These are phyloP conservation scores for Lycocorax pyrrhopterus DNA, from an alignment of 2,113 vertebrate genomes.

Conservation along the genomic window DNA sequence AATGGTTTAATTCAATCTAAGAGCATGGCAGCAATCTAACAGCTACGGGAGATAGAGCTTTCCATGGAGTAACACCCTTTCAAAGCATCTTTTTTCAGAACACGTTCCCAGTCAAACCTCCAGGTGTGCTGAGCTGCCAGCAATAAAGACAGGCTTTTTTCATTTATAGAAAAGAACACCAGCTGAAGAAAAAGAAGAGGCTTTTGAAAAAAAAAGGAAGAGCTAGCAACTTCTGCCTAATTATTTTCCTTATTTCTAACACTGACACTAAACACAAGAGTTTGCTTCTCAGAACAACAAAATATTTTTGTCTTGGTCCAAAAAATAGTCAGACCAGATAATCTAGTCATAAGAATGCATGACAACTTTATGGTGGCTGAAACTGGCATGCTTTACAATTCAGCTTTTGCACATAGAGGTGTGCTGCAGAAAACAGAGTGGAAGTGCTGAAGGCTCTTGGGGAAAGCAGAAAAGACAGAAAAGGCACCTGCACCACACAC, in stretches of 20 bases:
- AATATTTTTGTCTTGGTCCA: neutral
- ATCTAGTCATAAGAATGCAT: neutral
- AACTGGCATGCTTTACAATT: neutral
- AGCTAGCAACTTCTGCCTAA: neutral
- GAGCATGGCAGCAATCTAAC: neutral
- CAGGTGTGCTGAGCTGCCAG: neutral
- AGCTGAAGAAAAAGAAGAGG: neutral
- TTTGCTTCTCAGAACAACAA: neutral
- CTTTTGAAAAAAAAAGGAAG: neutral
- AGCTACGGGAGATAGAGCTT: neutral
- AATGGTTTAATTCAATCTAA: neutral
- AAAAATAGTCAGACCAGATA: neutral
- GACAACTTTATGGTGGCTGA: neutral
- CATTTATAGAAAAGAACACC: neutral
- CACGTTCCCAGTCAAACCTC: neutral
- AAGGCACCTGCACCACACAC: neutral
- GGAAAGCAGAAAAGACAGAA: neutral
- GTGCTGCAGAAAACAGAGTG: neutral
- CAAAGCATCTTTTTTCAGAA: neutral
- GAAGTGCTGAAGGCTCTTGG: neutral
- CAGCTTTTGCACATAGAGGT: neutral
- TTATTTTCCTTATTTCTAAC: neutral
- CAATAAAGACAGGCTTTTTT: neutral
- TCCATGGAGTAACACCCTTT: neutral
- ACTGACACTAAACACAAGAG: neutral